These are phyloP conservation scores for Halocynthia roretzi DNA, from an alignment of 23 tunicate genomes.

Conservation along the genomic window DNA sequence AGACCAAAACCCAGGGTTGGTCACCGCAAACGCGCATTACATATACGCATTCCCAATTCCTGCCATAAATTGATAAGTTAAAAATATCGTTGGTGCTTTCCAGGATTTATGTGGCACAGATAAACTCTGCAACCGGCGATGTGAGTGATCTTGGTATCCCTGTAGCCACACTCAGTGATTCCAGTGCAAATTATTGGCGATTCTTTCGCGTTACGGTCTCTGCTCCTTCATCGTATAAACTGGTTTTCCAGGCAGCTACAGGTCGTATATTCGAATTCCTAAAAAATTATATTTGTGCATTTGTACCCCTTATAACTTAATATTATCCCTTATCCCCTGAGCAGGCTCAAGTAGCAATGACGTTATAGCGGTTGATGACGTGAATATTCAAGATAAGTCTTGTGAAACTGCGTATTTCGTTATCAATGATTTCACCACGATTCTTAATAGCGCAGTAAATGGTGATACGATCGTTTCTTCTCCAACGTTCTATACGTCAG, in stretches of 20 bases:
- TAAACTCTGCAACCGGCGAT: conserved; percentile 3
- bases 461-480: conserved; percentile 9
- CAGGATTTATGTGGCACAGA: conserved; percentile 2
- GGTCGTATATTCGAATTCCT: too few relatives aligned
- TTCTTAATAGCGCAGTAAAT: conserved; percentile 23
- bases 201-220: conserved; percentile 3
- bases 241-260: background rate
- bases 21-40: too few relatives aligned
- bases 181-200: conserved; percentile 9
- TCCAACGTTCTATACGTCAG: conserved; percentile 57
- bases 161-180: background rate
- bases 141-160: conserved; percentile 2
- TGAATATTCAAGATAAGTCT: conserved; percentile 66
- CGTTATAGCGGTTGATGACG: conserved; percentile 83
- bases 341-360: conserved; percentile 26
- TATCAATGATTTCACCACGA: conserved; percentile 27
- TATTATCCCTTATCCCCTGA: background rate
- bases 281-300: too few relatives aligned
- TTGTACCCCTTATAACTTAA: too few relatives aligned
- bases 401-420: conserved; percentile 71
- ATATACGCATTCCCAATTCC: too few relatives aligned
- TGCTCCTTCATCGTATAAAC: conserved; percentile 1
- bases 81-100: background rate
- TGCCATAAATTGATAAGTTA: too few relatives aligned
- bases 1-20: too few relatives aligned